Evolutionary conservation across 1,140 invertebrate species (phyloP), one percentile per base, ranked within the genome.

Genomic region (Dryas iulia): DNA sequence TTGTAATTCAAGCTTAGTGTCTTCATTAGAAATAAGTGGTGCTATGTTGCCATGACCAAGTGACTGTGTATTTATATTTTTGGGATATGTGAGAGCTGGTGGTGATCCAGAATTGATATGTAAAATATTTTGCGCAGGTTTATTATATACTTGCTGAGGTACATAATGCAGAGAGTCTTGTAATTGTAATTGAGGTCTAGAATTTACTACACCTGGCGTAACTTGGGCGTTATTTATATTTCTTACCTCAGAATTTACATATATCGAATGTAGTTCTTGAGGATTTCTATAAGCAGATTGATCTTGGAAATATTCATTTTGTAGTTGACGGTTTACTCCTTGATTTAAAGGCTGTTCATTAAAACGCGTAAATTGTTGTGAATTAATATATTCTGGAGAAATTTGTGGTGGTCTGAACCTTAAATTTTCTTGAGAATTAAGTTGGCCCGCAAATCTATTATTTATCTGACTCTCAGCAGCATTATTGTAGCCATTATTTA

Each of bases 1-100:
- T 60, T 59, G 39, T 60, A 66, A 47, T 12, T 66, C 58, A n/a
- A 59, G 25, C 24, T 11, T 31, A 14, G 47, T 25, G 18, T 24
- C 35, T 25, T 59, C 57, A 11, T 53, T 25, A 1, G 24, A 18
- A n/a, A 47, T 53, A 25, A 60, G 5, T n/a, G 28, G 23, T 33
- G n/a, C 39, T 21, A 21, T 1, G 10, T 47, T 21, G 18, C 6
- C 18, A 18, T 10, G 18, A 8, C 8, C 21, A 21, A 47, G 7
- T 5, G 39, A 47, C 14, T 47, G 14, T 47, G 39, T 47, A 21
- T 47, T 47, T 18, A 47, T 47, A 47, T 6, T 47, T 18, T 21
- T 3, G 21, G 39, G 39, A 21, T 47, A 21, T 8, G 21, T 47
- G 21, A 47, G 3, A 18, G 0, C 7, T 21, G 39, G 10, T 21